These are phyloP conservation scores for Rhynchophorus ferrugineus DNA, from an alignment of 1,140 invertebrate species.

Conservation along the genomic window DNA sequence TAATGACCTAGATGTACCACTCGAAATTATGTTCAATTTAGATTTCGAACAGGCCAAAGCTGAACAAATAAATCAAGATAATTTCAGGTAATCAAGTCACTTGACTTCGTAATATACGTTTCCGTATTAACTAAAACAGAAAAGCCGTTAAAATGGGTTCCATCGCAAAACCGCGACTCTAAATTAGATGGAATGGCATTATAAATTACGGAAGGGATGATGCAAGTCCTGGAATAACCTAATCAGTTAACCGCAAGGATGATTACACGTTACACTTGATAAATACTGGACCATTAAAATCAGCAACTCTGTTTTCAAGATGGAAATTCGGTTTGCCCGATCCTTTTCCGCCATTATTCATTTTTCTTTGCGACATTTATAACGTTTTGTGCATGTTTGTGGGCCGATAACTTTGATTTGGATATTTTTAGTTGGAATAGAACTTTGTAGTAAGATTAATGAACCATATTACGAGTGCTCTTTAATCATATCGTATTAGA, in stretches of 20 bases:
- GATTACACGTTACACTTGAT: slow-evolving; percentile 34
- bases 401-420: no score
- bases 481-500: no score
- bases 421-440: no score
- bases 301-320: slow-evolving; percentile 13
- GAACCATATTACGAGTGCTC: no score
- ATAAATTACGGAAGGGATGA: slow-evolving; percentile 31
- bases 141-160: slow-evolving; percentile 30
- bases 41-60: neutral
- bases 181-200: slow-evolving; percentile 34
- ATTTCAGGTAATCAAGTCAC: slow-evolving; percentile 20
- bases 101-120: slow-evolving; percentile 23
- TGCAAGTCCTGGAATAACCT: slow-evolving; percentile 33
- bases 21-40: neutral
- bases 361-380: neutral
- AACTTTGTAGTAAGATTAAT: no score
- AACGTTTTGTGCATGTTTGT: no score
- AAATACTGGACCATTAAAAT: slow-evolving; percentile 23
- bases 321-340: neutral
- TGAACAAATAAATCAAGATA: slow-evolving; percentile 11
- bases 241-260: slow-evolving; percentile 33
- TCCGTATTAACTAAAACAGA: slow-evolving; percentile 29
- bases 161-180: slow-evolving; percentile 27
- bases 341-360: no score
- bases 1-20: neutral